Percentiles rank a stretch among this genome's conserved stretches.
These are phyloP conservation scores for Sula dactylatra DNA, from an alignment of 2,113 vertebrate genomes.

Conservation along the genomic window DNA sequence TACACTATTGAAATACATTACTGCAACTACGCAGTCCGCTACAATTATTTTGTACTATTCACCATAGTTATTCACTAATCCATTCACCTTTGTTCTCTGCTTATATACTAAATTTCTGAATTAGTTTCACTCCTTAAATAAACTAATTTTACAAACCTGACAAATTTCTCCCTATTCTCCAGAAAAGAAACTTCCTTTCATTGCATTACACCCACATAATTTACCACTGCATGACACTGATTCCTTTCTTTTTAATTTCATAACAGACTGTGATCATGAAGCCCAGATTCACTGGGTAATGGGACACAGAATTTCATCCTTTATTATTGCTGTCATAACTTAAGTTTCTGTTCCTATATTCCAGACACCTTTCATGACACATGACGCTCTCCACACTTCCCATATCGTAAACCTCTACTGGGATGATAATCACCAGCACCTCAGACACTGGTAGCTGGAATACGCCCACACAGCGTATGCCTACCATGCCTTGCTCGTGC, in stretches of 20 bases:
- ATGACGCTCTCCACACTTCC: not conserved
- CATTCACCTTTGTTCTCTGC: not conserved
- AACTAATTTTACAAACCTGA: not conserved
- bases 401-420: not conserved
- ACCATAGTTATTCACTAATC: not conserved
- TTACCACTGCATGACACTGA: not conserved
- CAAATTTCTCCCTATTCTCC: not conserved
- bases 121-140: not conserved
- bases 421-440: not conserved
- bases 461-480: fast-evolving
- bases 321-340: not conserved
- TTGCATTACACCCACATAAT: not conserved
- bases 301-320: not conserved
- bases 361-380: not conserved
- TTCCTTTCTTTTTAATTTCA: not conserved
- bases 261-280: not conserved
- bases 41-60: not conserved
- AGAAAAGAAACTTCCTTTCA: not conserved
- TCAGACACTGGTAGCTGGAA: not conserved
- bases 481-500: not conserved
- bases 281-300: not conserved
- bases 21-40: not conserved
- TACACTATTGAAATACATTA: not conserved
- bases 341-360: not conserved
- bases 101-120: not conserved